phyloP scores from a whole-genome alignment of 37 sponge, comb jelly and placozoan genomes.

The Agelas oroides region DNA sequence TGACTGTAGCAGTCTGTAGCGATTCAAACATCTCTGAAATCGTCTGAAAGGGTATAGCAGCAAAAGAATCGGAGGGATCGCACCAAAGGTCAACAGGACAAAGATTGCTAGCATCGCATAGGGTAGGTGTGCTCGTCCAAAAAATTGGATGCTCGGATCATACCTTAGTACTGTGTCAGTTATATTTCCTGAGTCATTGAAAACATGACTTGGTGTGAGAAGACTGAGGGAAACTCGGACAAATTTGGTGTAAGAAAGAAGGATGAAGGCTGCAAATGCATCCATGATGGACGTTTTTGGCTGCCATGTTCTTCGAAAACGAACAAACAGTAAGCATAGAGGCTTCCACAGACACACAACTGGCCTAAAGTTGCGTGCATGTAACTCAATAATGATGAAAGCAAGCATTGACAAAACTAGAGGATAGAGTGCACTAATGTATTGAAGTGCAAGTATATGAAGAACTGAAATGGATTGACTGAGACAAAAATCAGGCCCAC shows the following conservation, averaged over 20 bases:
- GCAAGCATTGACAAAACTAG: conserved; percentile 5
- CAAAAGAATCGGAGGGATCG: conserved; percentile 17
- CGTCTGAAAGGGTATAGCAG: conserved; percentile 12
- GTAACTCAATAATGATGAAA: conserved; percentile 16
- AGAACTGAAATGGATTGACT: background rate
- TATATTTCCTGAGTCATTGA: background rate
- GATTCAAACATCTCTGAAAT: background rate
- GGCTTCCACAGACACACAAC: conserved; percentile 23
- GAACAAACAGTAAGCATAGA: background rate
- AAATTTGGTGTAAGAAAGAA: background rate
- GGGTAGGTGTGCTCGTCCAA: background rate
- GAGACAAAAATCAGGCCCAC: background rate
- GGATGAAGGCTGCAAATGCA: conserved; percentile 10
- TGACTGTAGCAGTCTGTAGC: background rate
- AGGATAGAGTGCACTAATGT: conserved; percentile 4
- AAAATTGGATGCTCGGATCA: background rate
- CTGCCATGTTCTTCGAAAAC: background rate
- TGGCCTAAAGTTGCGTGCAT: conserved; percentile 3
- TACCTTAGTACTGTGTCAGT: background rate
- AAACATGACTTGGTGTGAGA: background rate
- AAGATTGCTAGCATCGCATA: background rate
- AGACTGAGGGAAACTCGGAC: background rate
- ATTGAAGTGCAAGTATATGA: conserved; percentile 7
- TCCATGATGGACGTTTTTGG: conserved; percentile 7
- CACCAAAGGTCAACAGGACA: background rate